Base-by-base conservation (phyloP, 2,113 vertebrate genomes). In the Istiophorus platypterus region DNA sequence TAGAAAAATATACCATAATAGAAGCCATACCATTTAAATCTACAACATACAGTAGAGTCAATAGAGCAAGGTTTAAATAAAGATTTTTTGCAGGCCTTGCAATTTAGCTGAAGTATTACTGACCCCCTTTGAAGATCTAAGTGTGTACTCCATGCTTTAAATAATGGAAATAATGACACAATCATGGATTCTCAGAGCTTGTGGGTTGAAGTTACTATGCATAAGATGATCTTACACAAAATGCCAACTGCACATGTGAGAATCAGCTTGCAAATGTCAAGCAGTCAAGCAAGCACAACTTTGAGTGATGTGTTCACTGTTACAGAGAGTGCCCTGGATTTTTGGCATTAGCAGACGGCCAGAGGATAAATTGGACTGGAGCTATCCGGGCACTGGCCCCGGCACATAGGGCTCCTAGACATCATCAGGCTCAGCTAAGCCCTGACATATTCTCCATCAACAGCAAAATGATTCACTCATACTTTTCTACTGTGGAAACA, bases 251-350 rank as follows among this genome's bases (percentile, higher is more conserved):
- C 61, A 81, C 15, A 82, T 63, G 76, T 64, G 58, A 42, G 75
- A 85, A 82, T 72, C 77, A 59, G 70, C 74, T 74, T 54, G 66
- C 37, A 85, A 91, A 85, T 84, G 90, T 80, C 87, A 92, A 65
- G 74, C 54, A 76, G 90, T 82, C 87, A 92, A 65, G 74, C 54
- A 76, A 88, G 79, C 79, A 85, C 57, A 85, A 63, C 79, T 85
- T 67, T 89, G 76, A 88, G 72, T 81, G 80, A 79, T 74, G 65
- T 71, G 73, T 70, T 82, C 75, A 81, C 9, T 77, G 85, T 87
- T 73, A 76, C 58, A 63, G 52, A 89, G 13, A 77, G 65, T 76
- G 76, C 47, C 79, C 71, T 27, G 54, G 58, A 84, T 87, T 72
- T 76, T 34, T 85, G 70, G 80, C 84, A 62, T 81, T 52, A 74